Percentiles rank a stretch among this genome's conserved stretches.
These are phyloP conservation scores for Amblyjoppa fuscipennis DNA, from an alignment of 2,888 invertebrate genomes.

Conservation along the genomic window DNA sequence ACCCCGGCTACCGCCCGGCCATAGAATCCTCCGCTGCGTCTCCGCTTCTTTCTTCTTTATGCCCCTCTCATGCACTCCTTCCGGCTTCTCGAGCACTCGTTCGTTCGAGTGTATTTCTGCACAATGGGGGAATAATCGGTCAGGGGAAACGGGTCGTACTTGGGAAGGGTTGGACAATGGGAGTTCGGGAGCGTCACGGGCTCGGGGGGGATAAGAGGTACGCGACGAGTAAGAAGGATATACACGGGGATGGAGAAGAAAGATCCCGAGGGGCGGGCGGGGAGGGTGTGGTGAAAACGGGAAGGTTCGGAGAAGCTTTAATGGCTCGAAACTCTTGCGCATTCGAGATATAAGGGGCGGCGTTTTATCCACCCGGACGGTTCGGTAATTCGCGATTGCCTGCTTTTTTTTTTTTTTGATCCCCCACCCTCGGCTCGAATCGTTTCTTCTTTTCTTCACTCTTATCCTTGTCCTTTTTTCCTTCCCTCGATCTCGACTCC, in stretches of 20 bases:
- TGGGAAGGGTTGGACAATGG: slow-evolving; percentile 67
- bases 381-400: slow-evolving; percentile 75
- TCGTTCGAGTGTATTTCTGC: slow-evolving; percentile 68
- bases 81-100: slow-evolving; percentile 57
- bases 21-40: slow-evolving; percentile 43
- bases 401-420: slow-evolving; percentile 58
- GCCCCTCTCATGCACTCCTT: slow-evolving; percentile 18
- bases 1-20: background rate
- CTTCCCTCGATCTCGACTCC: slow-evolving; percentile 8
- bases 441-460: slow-evolving; percentile 38
- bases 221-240: slow-evolving; percentile 7
- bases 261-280: slow-evolving; percentile 30
- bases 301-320: slow-evolving; percentile 67
- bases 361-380: slow-evolving; percentile 74
- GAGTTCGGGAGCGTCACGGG: slow-evolving; percentile 39
- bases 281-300: slow-evolving; percentile 12
- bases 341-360: slow-evolving; percentile 72
- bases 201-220: slow-evolving; percentile 14
- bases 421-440: background rate
- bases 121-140: slow-evolving; percentile 73
- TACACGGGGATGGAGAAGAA: background rate
- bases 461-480: slow-evolving; percentile 43
- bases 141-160: slow-evolving; percentile 64
- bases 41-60: slow-evolving; percentile 18
- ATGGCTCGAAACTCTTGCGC: slow-evolving; percentile 73